phyloP scores from a whole-genome alignment of 2,797 vertebrate species.

The Hoplostethus mediterraneus region DNA sequence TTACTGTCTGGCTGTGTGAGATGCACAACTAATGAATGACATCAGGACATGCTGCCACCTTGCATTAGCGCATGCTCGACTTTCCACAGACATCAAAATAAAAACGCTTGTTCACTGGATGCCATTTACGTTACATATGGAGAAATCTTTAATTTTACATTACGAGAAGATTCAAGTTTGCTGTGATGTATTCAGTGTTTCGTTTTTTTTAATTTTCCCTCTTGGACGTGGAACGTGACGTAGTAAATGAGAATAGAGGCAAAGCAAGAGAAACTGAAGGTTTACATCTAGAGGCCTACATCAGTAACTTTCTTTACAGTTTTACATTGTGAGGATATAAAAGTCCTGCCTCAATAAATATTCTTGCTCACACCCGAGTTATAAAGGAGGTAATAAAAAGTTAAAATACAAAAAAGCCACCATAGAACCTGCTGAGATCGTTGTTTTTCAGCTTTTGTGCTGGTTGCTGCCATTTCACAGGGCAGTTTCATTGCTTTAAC shows the following conservation, averaged over 20 bases:
- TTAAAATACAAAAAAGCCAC: constrained; percentile 28
- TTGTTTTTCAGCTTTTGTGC: constrained; percentile 51
- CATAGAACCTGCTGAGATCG: constrained; percentile 44
- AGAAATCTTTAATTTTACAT: constrained; percentile 7
- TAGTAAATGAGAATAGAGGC: constrained; percentile 36
- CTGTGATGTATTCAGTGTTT: constrained; percentile 27
- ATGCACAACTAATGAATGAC: constrained; percentile 67
- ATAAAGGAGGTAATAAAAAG: constrained; percentile 49
- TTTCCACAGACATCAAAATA: constrained; percentile 41
- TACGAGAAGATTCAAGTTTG: constrained; percentile 1
- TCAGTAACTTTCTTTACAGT: constrained; percentile 10
- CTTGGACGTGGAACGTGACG: constrained; percentile 5
- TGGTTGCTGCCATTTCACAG: constrained; percentile 10
- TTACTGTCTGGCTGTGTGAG: constrained; percentile 62
- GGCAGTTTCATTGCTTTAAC: background rate
- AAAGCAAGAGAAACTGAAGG: constrained; percentile 6
- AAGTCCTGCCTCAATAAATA: constrained; percentile 27
- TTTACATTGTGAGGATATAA: constrained; percentile 37
- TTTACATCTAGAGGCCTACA: constrained; percentile 13
- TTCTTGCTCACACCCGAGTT: constrained; percentile 31
- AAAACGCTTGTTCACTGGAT: constrained; percentile 24
- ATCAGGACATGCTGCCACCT: constrained; percentile 53
- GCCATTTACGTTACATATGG: constrained; percentile 15
- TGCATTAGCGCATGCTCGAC: constrained; percentile 41
- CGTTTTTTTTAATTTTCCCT: constrained; percentile 30